These are phyloP conservation scores for Nomia melanderi DNA, from an alignment of 1,140 invertebrate species.

Conservation along the genomic window DNA sequence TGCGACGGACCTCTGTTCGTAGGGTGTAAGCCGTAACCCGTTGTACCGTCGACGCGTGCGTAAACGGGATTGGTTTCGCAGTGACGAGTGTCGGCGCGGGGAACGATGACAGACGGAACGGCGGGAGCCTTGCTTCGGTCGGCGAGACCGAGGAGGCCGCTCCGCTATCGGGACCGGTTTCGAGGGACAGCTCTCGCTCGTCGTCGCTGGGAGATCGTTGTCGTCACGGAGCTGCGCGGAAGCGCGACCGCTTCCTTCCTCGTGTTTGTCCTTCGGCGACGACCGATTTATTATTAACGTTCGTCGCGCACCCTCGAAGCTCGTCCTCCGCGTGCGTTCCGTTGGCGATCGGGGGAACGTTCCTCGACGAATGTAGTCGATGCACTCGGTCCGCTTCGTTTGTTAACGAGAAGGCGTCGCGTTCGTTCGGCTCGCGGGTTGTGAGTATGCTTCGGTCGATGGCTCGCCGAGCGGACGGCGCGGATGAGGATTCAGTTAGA, in stretches of 20 bases:
- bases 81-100: slow-evolving; percentile 6
- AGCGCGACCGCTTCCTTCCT: neutral
- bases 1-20: slow-evolving; percentile 47
- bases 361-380: slow-evolving; percentile 40
- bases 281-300: neutral
- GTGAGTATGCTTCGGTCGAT: slow-evolving; percentile 27
- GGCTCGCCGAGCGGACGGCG: too few relatives aligned
- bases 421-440: slow-evolving; percentile 12
- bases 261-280: neutral
- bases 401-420: slow-evolving; percentile 19
- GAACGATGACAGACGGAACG: slow-evolving; percentile 48
- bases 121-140: slow-evolving; percentile 48
- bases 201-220: neutral
- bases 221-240: neutral
- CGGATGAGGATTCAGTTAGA: slow-evolving; percentile 3
- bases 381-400: slow-evolving; percentile 20
- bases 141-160: too few relatives aligned
- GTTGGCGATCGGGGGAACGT: slow-evolving; percentile 6
- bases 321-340: slow-evolving; percentile 29
- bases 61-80: slow-evolving; percentile 36
- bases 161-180: slow-evolving; percentile 15
- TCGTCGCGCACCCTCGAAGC: slow-evolving; percentile 19
- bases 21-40: slow-evolving; percentile 52
- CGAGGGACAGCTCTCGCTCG: neutral
- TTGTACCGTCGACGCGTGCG: slow-evolving; percentile 36